A percentile compares a stretch with the other conserved stretches of the same genome.
These are phyloP conservation scores for Engystomops pustulosus DNA, from an alignment of 2,113 vertebrate species.

Conservation along the genomic window DNA sequence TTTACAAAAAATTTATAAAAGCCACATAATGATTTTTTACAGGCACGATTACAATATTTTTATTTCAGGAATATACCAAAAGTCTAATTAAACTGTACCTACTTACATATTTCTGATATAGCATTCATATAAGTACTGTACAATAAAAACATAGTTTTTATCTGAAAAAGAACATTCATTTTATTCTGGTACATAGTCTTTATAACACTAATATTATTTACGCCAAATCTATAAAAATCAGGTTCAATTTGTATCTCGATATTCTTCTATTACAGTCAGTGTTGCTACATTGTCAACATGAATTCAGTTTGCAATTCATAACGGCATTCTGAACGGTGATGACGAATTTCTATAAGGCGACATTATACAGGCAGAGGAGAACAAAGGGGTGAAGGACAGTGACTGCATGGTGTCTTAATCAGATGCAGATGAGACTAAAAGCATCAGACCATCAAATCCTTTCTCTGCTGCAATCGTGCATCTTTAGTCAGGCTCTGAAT, in stretches of 20 bases:
- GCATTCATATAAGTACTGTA: too few species aligned
- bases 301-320: conserved; percentile 63
- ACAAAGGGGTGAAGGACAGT: conserved; percentile 95
- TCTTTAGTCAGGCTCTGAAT: conserved; percentile 85
- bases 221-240: not conserved
- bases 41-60: too few species aligned
- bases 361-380: conserved; percentile 81
- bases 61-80: too few species aligned
- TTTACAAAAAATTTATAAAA: too few species aligned
- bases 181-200: not conserved
- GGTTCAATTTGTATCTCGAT: conserved; percentile 11
- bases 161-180: not conserved
- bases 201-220: not conserved
- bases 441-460: conserved; percentile 97
- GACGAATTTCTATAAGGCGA: conserved; percentile 70
- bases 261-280: conserved; percentile 12
- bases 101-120: too few species aligned
- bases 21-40: too few species aligned
- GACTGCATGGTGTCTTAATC: conserved; percentile 88
- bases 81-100: too few species aligned
- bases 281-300: conserved; percentile 22
- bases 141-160: not conserved
- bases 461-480: conserved; percentile 81
- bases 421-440: conserved; percentile 98
- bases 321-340: conserved; percentile 73